A percentile compares a stretch with the other conserved stretches of the same genome.
phyloP scores from a whole-genome alignment of 1,140 invertebrate species.

The Philaenus spumarius region DNA sequence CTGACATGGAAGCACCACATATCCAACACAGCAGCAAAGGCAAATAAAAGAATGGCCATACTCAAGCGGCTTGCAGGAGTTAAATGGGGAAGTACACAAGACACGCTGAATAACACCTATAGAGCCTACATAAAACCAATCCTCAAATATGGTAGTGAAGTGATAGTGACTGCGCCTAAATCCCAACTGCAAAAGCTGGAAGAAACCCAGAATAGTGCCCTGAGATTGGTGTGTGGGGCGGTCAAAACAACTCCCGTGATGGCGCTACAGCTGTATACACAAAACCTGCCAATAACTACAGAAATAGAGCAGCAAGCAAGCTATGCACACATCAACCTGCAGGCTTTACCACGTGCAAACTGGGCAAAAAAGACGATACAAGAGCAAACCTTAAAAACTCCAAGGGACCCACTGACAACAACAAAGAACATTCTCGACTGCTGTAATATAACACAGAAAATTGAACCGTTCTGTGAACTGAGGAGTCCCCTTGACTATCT shows the following conservation, averaged over 20 bases:
- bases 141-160: background rate
- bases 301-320: background rate
- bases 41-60: too few relatives aligned
- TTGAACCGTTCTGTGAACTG: background rate
- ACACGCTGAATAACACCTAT: too few relatives aligned
- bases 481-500: background rate
- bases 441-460: background rate
- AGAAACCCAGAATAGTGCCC: background rate
- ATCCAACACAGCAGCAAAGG: too few relatives aligned
- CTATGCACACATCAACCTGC: background rate
- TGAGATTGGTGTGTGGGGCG: background rate
- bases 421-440: too few relatives aligned
- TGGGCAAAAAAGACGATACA: background rate
- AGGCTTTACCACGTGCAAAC: background rate
- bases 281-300: background rate
- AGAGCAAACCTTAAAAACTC: background rate
- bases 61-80: background rate
- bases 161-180: background rate
- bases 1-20: too few relatives aligned
- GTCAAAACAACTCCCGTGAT: background rate
- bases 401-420: too few relatives aligned
- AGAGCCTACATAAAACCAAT: too few relatives aligned
- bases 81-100: background rate
- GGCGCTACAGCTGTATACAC: background rate
- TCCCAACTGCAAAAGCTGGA: background rate